phyloP scores from a whole-genome alignment of 1,140 invertebrate genomes.

The Cherax quadricarinatus region DNA sequence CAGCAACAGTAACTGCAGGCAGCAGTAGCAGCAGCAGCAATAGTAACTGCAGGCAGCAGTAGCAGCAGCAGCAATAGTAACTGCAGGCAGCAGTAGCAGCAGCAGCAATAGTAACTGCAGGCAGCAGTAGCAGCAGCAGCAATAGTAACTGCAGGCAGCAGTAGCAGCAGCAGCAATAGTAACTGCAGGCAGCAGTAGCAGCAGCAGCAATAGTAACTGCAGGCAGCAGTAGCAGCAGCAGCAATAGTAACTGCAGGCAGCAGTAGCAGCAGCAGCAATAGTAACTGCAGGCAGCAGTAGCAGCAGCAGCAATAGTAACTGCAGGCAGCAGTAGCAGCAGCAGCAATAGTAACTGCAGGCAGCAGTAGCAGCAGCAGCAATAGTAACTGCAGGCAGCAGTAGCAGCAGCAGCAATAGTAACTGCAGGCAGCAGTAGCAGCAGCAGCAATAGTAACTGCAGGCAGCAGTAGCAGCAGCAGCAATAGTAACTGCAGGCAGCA shows the following conservation, averaged over 20 bases:
- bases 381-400: background rate
- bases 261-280: background rate
- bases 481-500: background rate
- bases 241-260: background rate
- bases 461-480: background rate
- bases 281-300: background rate
- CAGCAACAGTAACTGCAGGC: too few relatives aligned
- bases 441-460: background rate
- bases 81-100: background rate
- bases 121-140: background rate
- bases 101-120: background rate
- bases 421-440: background rate
- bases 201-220: background rate
- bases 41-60: background rate
- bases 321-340: background rate
- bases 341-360: background rate
- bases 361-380: background rate
- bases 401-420: background rate
- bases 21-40: background rate
- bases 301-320: background rate
- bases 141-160: background rate
- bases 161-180: background rate
- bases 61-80: background rate
- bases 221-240: background rate
- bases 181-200: background rate